A percentile compares a stretch with the other conserved stretches of the same genome.
Evolutionary conservation across 1,140 invertebrate species (phyloP).

Genomic region (Batillaria attramentaria): DNA sequence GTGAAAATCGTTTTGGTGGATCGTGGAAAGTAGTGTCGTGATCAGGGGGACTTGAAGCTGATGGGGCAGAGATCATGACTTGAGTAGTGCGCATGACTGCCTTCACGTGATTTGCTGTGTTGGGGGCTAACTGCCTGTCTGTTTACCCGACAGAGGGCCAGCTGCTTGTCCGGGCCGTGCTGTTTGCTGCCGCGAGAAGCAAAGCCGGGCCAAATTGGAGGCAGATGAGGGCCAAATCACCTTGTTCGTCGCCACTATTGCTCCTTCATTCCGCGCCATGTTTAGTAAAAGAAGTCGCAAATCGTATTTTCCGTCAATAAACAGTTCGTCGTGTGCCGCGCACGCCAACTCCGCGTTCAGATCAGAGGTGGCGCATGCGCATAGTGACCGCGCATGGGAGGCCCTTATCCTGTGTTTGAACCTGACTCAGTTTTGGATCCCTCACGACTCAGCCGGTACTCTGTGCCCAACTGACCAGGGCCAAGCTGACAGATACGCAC

Average conservation of each 20-base stretch:
- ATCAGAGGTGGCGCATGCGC: too few species aligned
- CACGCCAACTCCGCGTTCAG: neutral
- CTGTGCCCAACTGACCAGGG: too few species aligned
- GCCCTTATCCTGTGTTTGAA: too few species aligned
- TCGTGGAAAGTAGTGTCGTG: too few species aligned
- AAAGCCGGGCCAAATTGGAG: constrained; percentile 6
- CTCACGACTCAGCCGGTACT: too few species aligned
- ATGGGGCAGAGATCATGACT: too few species aligned
- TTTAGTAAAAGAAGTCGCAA: neutral
- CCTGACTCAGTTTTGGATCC: too few species aligned
- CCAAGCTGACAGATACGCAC: too few species aligned
- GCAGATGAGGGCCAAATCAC: constrained; percentile 1
- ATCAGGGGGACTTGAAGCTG: too few species aligned
- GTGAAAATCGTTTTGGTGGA: too few species aligned
- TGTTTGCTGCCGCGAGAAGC: neutral
- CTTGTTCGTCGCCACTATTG: neutral
- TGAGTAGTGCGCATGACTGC: neutral
- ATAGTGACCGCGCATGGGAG: too few species aligned
- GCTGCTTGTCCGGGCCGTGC: neutral
- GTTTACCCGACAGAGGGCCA: neutral
- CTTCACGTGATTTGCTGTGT: constrained; percentile 11
- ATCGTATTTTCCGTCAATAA: constrained; percentile 20
- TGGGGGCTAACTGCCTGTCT: constrained; percentile 7
- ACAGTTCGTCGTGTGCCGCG: constrained; percentile 4
- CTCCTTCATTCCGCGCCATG: neutral